Base-by-base conservation (phyloP, 2,888 invertebrate genomes). In the Macrosoma leucophasiata region DNA sequence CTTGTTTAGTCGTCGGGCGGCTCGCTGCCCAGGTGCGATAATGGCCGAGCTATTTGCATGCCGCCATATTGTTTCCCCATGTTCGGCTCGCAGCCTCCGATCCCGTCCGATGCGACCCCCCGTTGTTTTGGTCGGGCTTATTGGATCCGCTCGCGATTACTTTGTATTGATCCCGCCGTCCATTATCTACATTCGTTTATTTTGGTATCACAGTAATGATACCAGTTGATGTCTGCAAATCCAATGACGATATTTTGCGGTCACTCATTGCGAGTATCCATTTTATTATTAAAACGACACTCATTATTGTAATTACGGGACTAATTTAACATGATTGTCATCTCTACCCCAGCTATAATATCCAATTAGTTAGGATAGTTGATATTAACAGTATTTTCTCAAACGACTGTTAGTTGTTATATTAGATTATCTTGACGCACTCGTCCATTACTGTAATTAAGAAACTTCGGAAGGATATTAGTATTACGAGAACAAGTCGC, bases 11-110 rank as follows among this genome's bases (percentile, higher is more conserved):
- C 74, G 79, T 61, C 67, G 74, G 65, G 62, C 60, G 63, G 66
- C 65, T 62, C 63, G 70, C 78, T 76, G 79, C 70, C 78, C 84
- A 82, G 84, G 84, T 84, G 84, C 78, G 82, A 82, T 84, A 84
- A 84, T 84, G 78, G 84, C 74, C 71, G 72, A 65, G 78, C 74
- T 81, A 84, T 84, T 84, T 84, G 82, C 82, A 84, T 84, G 84
- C 82, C 79, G 82, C 82, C 82, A 82, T 84, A 79, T 78, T 82
- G 82, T 75, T 76, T 74, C 66, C 72, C 81, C 75, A 71, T 77
- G 76, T 69, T 77, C 72, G 72, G 72, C 64, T 60, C 60, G 53
- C 58, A 62, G 65, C 52, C 69, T 65, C 62, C 69, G 62, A 65
- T 65, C 67, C 61, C 62, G 62, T 63, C 64, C 60, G 67, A 58